A percentile compares a stretch with the other conserved stretches of the same genome.
Evolutionary conservation across 2,113 vertebrate genomes (phyloP).

Genomic region (Butorides virescens): DNA sequence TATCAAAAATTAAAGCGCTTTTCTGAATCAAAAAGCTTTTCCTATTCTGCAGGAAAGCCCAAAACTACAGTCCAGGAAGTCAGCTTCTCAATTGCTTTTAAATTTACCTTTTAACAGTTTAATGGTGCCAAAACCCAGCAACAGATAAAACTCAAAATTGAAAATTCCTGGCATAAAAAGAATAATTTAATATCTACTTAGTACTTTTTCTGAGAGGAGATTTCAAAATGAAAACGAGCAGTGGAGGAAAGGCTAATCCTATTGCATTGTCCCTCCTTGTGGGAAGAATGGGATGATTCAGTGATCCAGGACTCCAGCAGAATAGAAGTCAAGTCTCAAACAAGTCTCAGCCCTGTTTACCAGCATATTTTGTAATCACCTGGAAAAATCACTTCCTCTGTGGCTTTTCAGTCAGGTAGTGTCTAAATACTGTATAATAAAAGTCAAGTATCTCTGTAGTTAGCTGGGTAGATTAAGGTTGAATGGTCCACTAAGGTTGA

Average conservation of each 20-base stretch:
- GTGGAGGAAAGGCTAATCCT: not conserved
- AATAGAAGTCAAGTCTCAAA: not conserved
- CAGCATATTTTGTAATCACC: not conserved
- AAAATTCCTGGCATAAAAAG: conserved; percentile 3
- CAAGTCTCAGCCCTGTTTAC: not conserved
- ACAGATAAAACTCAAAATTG: conserved; percentile 15
- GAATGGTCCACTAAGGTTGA: not conserved
- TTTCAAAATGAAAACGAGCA: not conserved
- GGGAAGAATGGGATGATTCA: not conserved
- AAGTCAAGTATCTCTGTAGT: not conserved
- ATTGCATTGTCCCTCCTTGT: not conserved
- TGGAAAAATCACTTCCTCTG: not conserved
- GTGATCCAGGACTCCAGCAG: not conserved
- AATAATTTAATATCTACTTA: conserved; percentile 9
- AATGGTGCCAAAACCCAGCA: conserved; percentile 15
- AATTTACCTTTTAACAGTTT: not conserved
- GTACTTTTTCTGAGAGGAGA: not conserved
- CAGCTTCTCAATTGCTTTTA: conserved; percentile 8
- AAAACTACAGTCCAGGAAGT: not conserved
- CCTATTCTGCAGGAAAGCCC: not conserved
- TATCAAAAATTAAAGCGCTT: not conserved
- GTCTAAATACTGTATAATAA: not conserved
- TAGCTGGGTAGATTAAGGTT: not conserved
- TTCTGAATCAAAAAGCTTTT: not conserved
- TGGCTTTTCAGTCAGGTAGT: not conserved